phyloP scores from a whole-genome alignment of 2,113 vertebrate species.

The Rhabdomys dilectus region DNA sequence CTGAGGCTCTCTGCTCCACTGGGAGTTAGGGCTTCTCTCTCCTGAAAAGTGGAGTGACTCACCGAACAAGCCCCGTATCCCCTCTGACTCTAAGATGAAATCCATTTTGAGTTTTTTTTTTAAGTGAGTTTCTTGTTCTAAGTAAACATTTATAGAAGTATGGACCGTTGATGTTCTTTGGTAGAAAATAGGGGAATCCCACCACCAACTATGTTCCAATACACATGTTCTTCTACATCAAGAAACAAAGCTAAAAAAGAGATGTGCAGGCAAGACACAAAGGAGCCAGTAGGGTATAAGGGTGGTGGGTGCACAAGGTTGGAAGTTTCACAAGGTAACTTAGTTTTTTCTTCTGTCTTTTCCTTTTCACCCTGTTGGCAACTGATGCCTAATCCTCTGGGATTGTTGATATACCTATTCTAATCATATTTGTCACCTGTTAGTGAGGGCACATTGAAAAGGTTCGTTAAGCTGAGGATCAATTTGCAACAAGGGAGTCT shows the following conservation, averaged over 20 bases:
- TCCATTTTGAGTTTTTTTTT: conserved; percentile 46
- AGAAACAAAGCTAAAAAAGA: background rate
- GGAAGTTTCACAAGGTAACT: background rate
- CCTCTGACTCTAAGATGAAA: conserved; percentile 67
- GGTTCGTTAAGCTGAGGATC: background rate
- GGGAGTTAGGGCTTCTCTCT: conserved; percentile 70
- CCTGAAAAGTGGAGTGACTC: conserved; percentile 65
- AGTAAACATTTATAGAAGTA: conserved; percentile 30
- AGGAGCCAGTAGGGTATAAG: background rate
- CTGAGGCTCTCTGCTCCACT: conserved; percentile 67
- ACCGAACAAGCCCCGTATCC: conserved; percentile 45
- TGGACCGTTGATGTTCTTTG: background rate
- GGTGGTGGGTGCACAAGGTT: background rate
- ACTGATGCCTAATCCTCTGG: background rate
- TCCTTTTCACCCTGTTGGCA: background rate
- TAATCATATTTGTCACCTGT: background rate
- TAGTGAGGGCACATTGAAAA: background rate
- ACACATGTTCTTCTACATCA: background rate
- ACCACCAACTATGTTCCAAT: background rate
- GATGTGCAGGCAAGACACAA: background rate
- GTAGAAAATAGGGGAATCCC: background rate
- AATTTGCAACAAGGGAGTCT: background rate
- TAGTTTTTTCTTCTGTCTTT: background rate
- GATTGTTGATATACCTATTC: background rate
- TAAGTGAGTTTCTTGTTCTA: conserved; percentile 50